Evolutionary conservation across 2,888 invertebrate species (phyloP).

Genomic region (Stomorhina lunata): DNA sequence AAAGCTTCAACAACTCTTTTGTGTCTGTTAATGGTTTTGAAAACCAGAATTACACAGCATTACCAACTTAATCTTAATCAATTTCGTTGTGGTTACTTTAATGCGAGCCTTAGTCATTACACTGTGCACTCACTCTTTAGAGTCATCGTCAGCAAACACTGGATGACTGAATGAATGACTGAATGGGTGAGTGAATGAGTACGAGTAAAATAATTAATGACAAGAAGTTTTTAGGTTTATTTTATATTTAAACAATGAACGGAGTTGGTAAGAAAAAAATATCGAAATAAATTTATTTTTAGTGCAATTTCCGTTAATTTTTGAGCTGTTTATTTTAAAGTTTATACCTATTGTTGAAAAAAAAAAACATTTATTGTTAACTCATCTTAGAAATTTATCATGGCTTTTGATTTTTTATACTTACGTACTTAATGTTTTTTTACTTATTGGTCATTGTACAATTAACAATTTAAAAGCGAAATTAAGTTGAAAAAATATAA

Average conservation of each 20-base stretch:
- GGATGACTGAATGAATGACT: not conserved
- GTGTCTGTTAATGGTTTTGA: not conserved
- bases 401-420: not conserved
- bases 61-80: slow-evolving; percentile 49
- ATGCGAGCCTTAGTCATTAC: not conserved
- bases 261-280: not conserved
- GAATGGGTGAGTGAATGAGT: not conserved
- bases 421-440: not conserved
- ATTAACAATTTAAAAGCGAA: not conserved
- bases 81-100: slow-evolving; percentile 34
- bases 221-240: not conserved
- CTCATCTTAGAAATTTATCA: not conserved
- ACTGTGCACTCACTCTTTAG: not conserved
- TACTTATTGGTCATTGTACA: not conserved
- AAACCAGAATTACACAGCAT: slow-evolving; percentile 5
- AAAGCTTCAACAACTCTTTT: not conserved
- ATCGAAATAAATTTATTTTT: slow-evolving; percentile 4
- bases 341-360: too few relatives aligned
- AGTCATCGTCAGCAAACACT: too few relatives aligned
- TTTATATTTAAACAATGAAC: not conserved
- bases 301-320: slow-evolving; percentile 32
- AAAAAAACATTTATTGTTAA: not conserved
- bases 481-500: slow-evolving; percentile 21
- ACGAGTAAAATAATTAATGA: slow-evolving; percentile 5
- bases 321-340: not conserved